phyloP scores from a whole-genome alignment of 2,113 vertebrate species.

The Hydrolagus affinis region DNA sequence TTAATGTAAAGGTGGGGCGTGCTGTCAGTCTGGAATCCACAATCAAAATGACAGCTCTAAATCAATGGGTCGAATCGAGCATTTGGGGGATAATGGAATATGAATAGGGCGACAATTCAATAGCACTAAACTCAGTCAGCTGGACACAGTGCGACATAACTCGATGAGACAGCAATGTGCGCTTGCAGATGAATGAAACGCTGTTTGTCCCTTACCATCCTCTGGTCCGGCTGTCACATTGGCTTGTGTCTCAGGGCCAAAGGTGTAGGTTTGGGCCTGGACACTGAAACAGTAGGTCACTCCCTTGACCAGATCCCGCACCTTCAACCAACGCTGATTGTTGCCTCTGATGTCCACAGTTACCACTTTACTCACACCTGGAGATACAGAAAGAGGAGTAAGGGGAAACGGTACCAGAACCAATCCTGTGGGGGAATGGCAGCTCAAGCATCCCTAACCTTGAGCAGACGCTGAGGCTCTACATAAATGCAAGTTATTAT shows the following conservation, averaged over 20 bases:
- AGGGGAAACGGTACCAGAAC: background rate
- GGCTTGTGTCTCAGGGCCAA: constrained; percentile 70
- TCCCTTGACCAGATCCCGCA: constrained; percentile 78
- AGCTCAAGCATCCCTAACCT: too few relatives aligned
- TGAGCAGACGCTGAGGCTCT: background rate
- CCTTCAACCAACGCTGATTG: constrained; percentile 86
- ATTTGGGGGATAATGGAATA: too few relatives aligned
- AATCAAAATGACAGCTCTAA: background rate
- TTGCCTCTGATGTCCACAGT: constrained; percentile 84
- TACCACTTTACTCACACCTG: constrained; percentile 89
- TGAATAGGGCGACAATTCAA: too few relatives aligned
- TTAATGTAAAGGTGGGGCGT: background rate
- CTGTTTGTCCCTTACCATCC: constrained; percentile 58
- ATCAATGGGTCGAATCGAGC: background rate
- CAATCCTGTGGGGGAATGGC: too few relatives aligned
- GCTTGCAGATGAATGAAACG: background rate
- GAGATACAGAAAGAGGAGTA: constrained; percentile 17
- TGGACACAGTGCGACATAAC: background rate
- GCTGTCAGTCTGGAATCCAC: background rate
- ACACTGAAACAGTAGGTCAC: constrained; percentile 76
- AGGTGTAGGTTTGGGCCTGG: constrained; percentile 78
- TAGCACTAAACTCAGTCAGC: too few relatives aligned
- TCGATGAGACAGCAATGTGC: background rate
- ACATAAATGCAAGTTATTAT: background rate
- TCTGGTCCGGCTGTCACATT: constrained; percentile 81